Base-by-base conservation (phyloP, 2,888 invertebrate genomes). In the Mayetiola destructor region DNA sequence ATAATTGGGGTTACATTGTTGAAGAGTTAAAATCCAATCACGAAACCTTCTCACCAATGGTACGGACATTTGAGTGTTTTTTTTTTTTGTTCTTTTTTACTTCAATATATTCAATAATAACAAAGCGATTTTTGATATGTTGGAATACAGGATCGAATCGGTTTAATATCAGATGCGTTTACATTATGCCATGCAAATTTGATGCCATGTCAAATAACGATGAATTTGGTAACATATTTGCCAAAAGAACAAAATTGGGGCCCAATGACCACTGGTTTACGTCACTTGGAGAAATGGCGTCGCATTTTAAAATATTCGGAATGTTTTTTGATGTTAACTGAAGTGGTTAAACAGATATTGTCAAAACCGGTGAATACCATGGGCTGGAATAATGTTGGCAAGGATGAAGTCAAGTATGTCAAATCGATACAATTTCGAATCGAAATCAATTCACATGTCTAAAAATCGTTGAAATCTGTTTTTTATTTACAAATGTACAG, bases 291-390 rank as follows among this genome's bases (percentile, higher is more conserved):
- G 59, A 69, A 68, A 55, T 73, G 73, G 73, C 67, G 73, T 14
- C 67, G 73, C n/a, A 72, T 73, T n/a, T 62, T 73, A 2, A 73
- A 73, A 61, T 73, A 73, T 55, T 72, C 73, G 0, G 73, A 73
- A 62, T 72, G 73, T 57, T 73, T 72, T 59, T 63, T 73, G 1
- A 70, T 73, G 69, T 65, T 73, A 14, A 69, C 72, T 3, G 73
- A 73, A 60, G 72, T 70, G 59, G 68, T 73, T 21, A 72, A 72
- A 63, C 66, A 69, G 62, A 69, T 71, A 58, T 61, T 73, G 42
- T 64, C 67, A 0, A 67, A 68, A 29, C 68, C 71, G 1, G 69
- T 71, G 59, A 67, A 66, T 27, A 67, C 68, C 59, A 64, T 72
- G 21, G 72, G 69, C 36, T 71, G 72, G 68, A 62, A 60, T 29